phyloP scores from a whole-genome alignment of 2,888 invertebrate species.

The Yponomeuta plumbellus region DNA sequence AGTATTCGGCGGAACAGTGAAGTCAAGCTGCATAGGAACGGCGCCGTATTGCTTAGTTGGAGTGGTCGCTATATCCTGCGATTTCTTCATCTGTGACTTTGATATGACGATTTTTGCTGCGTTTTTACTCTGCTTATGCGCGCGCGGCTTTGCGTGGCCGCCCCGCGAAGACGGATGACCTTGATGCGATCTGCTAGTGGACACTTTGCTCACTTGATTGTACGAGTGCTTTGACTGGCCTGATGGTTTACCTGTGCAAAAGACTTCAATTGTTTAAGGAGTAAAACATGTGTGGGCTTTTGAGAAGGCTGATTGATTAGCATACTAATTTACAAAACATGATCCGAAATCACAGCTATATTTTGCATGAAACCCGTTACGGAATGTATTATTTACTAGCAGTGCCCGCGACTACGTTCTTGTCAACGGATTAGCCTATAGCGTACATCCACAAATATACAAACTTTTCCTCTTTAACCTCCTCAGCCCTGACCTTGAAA shows the following conservation, averaged over 20 bases:
- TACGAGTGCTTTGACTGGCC: constrained; percentile 71
- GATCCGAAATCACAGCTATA: too few species aligned
- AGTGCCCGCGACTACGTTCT: too few species aligned
- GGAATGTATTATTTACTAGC: too few species aligned
- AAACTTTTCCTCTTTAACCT: too few species aligned
- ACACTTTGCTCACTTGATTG: constrained; percentile 73
- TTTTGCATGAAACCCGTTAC: not conserved
- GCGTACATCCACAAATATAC: too few species aligned
- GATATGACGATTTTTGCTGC: constrained; percentile 26
- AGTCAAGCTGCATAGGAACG: constrained; percentile 48
- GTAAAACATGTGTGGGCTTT: not conserved
- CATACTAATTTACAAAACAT: too few species aligned
- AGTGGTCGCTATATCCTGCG: constrained; percentile 36
- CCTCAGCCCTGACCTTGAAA: too few species aligned
- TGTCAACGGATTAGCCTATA: too few species aligned
- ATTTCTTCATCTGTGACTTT: constrained; percentile 50
- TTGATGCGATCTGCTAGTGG: constrained; percentile 68
- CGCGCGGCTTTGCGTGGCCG: constrained; percentile 17
- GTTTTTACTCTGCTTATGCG: constrained; percentile 23
- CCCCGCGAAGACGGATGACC: constrained; percentile 4
- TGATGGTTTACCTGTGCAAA: constrained; percentile 60
- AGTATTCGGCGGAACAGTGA: constrained; percentile 56
- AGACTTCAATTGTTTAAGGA: constrained; percentile 12
- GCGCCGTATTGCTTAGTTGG: constrained; percentile 51
- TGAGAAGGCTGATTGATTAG: not conserved